phyloP scores from a whole-genome alignment of 2,113 vertebrate species.

The Pluvianellus socialis region DNA sequence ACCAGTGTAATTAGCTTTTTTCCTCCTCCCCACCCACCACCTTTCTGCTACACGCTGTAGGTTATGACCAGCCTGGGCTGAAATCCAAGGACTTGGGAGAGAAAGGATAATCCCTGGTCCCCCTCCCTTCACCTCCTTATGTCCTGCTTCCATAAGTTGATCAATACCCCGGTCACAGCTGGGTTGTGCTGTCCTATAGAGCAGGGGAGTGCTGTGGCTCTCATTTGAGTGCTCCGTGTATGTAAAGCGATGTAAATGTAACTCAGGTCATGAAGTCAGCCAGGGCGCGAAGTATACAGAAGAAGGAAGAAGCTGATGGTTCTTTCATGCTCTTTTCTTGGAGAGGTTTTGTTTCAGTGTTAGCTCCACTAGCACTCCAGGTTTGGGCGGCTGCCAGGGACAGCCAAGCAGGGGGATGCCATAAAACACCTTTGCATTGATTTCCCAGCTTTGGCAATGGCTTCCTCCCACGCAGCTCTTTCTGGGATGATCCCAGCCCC shows the following conservation, averaged over 20 bases:
- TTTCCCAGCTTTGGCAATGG: neutral
- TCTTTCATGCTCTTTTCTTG: neutral
- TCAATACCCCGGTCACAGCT: no score
- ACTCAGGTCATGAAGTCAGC: neutral
- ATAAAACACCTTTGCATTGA: neutral
- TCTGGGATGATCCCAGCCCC: neutral
- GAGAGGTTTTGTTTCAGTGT: neutral
- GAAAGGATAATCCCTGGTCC: neutral
- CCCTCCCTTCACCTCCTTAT: neutral
- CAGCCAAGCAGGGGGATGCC: neutral
- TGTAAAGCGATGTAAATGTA: neutral
- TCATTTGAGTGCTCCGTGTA: neutral
- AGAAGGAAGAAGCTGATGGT: neutral
- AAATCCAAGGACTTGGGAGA: neutral
- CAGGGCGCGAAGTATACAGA: neutral
- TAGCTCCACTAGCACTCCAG: neutral
- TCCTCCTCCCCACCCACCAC: neutral
- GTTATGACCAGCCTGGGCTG: neutral
- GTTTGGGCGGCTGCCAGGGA: neutral
- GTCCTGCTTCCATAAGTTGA: neutral
- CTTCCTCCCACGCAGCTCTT: neutral
- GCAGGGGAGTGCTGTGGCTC: neutral
- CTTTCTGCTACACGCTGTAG: neutral
- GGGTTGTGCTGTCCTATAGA: neutral
- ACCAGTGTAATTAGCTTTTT: neutral